A percentile compares a stretch with the other conserved stretches of the same genome.
Evolutionary conservation across 2,888 invertebrate genomes (phyloP).

Genomic region (Rhagophthalmus giganteus): DNA sequence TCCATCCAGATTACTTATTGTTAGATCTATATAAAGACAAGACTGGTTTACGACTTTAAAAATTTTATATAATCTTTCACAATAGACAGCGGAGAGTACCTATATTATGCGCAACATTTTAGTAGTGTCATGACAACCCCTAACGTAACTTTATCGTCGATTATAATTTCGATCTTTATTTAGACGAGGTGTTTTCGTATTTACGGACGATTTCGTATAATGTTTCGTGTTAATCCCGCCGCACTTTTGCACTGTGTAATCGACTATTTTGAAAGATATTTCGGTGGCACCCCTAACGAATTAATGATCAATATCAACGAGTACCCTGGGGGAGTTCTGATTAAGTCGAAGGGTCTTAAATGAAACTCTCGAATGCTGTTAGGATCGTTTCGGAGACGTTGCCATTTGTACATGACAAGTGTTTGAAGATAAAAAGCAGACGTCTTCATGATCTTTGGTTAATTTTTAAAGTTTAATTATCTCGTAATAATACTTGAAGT

Average conservation of each 20-base stretch:
- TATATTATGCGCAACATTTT: constrained; percentile 10
- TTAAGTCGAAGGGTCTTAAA: constrained; percentile 26
- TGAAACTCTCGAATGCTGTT: constrained; percentile 16
- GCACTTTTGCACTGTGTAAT: constrained; percentile 22
- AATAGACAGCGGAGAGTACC: no score
- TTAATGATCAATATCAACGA: constrained; percentile 31
- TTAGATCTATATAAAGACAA: no score
- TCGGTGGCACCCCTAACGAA: constrained; percentile 16
- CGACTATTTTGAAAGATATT: constrained; percentile 25
- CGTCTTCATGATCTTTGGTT: neutral
- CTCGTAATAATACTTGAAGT: neutral
- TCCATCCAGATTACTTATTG: no score
- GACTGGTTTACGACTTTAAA: no score
- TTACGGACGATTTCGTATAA: constrained; percentile 3
- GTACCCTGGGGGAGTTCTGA: constrained; percentile 21
- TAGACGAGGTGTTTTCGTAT: constrained; percentile 7
- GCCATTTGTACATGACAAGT: neutral
- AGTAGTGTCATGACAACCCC: constrained; percentile 9
- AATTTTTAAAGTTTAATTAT: neutral
- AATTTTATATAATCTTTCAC: no score
- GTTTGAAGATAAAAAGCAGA: neutral
- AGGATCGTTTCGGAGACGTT: constrained; percentile 1
- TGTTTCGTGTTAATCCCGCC: constrained; percentile 13
- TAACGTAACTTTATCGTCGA: neutral
- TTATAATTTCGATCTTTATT: constrained; percentile 12